Evolutionary conservation across 1,140 invertebrate species (phyloP).

Genomic region (Lordiphosa collinella): DNA sequence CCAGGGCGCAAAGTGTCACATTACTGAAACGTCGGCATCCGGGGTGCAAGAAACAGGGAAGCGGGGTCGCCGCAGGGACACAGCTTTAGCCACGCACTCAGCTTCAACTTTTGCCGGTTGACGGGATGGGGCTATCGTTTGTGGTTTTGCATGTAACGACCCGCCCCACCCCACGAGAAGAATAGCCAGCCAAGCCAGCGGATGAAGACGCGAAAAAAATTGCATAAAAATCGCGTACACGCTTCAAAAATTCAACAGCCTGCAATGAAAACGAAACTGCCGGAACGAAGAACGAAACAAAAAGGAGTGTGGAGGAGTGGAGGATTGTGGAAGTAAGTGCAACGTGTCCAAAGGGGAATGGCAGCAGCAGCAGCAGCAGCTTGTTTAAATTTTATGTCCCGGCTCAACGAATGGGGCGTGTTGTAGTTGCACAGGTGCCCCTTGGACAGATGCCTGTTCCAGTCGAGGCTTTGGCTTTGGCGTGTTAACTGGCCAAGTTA

Average conservation of each 20-base stretch:
- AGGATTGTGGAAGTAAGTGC: neutral
- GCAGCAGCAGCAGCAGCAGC: slow-evolving; percentile 45
- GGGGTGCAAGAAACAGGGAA: neutral
- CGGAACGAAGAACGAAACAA: slow-evolving; percentile 16
- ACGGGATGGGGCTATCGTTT: slow-evolving; percentile 23
- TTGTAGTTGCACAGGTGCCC: no score
- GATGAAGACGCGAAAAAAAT: slow-evolving; percentile 6
- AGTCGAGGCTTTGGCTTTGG: no score
- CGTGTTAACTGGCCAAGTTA: slow-evolving; percentile 10
- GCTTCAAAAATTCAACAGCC: slow-evolving; percentile 42
- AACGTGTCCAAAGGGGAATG: slow-evolving; percentile 9
- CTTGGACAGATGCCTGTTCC: no score
- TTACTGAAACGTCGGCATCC: slow-evolving; percentile 62
- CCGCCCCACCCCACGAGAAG: slow-evolving; percentile 4
- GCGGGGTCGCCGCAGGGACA: no score
- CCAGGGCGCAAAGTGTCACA: slow-evolving; percentile 62
- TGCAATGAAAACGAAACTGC: slow-evolving; percentile 34
- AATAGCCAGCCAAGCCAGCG: neutral
- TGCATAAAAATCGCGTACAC: slow-evolving; percentile 37
- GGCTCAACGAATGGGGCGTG: neutral
- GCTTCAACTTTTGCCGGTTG: slow-evolving; percentile 13
- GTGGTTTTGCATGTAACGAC: slow-evolving; percentile 37
- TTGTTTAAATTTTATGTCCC: slow-evolving; percentile 52
- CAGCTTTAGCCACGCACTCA: slow-evolving; percentile 16
- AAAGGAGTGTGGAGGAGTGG: neutral